Base-by-base conservation (phyloP, 2,888 invertebrate species). In the Lepidochitona cinerea region DNA sequence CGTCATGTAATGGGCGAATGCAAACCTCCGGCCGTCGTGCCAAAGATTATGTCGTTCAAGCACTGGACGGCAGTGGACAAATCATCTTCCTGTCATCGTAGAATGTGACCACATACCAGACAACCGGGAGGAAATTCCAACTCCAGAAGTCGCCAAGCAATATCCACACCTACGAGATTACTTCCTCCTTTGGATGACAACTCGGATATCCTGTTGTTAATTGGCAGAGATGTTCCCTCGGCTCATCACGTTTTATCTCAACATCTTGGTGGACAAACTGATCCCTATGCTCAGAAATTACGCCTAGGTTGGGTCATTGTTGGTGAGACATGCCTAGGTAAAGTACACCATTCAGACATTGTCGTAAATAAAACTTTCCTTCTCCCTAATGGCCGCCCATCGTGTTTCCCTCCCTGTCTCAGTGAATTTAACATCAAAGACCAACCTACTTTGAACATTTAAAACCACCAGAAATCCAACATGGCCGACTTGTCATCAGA, bases 291-390 rank as follows among this genome's bases (percentile, higher is more conserved):
- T 12, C 77, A 77, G 35, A 70, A 29, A 54, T 41, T 75, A 6
- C 14, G 7, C 2, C 49, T 74, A 29, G 73, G 75, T 33, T 73
- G 70, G 79, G 76, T 78, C 2, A 64, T 78, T 29, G 35, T 79
- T 29, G 81, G 75, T 5, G 78, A 79, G 37, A 71, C 70, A 0
- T n/a, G n/a, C n/a, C n/a, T n/a, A n/a, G n/a, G n/a, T n/a, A n/a
- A n/a, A n/a, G n/a, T n/a, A n/a, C n/a, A n/a, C n/a, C n/a, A n/a
- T n/a, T n/a, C n/a, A n/a, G n/a, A n/a, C n/a, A n/a, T n/a, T n/a
- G n/a, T n/a, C n/a, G n/a, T n/a, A n/a, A n/a, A n/a, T n/a, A n/a
- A n/a, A n/a, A n/a, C n/a, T n/a, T n/a, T n/a, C n/a, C n/a, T n/a
- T n/a, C n/a, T n/a, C n/a, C n/a, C n/a, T n/a, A n/a, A n/a, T n/a